These are phyloP conservation scores for Palythoa grandis DNA, from an alignment of 92 coral and sea anemone species.

Conservation along the genomic window DNA sequence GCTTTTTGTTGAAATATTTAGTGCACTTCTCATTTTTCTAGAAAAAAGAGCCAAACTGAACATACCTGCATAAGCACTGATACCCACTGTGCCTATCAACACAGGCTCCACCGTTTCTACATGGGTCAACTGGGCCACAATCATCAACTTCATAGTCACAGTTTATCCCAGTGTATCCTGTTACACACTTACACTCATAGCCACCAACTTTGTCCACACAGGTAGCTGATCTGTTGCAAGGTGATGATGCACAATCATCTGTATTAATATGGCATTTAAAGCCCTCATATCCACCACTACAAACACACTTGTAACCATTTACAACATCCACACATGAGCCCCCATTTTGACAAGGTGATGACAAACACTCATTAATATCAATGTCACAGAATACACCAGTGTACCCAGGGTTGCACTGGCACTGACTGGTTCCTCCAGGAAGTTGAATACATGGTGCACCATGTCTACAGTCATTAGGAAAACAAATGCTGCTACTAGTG, in stretches of 20 bases:
- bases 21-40: not conserved
- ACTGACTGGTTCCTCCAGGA: conserved; percentile 61
- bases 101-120: conserved; percentile 96
- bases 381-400: conserved; percentile 88
- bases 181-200: conserved; percentile 79
- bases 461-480: conserved; percentile 81
- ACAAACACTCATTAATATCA: conserved; percentile 87
- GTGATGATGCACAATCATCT: conserved; percentile 75
- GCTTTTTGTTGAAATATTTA: no score
- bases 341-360: conserved; percentile 79
- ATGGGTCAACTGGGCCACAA: conserved; percentile 87
- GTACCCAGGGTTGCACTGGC: conserved; percentile 81
- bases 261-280: conserved; percentile 61
- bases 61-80: conserved; percentile 90
- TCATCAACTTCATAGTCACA: conserved; percentile 85
- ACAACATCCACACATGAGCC: conserved; percentile 86
- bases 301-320: conserved; percentile 90
- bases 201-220: conserved; percentile 84
- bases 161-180: conserved; percentile 89
- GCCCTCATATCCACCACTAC: conserved; percentile 84
- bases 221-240: conserved; percentile 83
- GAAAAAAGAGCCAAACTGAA: not conserved
- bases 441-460: conserved; percentile 75
- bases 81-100: conserved; percentile 80
- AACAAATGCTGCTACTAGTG: conserved; percentile 49